Evolutionary conservation across 2,888 invertebrate species (phyloP), one percentile per base, ranked within the genome.

Genomic region (Brachyptera risi): DNA sequence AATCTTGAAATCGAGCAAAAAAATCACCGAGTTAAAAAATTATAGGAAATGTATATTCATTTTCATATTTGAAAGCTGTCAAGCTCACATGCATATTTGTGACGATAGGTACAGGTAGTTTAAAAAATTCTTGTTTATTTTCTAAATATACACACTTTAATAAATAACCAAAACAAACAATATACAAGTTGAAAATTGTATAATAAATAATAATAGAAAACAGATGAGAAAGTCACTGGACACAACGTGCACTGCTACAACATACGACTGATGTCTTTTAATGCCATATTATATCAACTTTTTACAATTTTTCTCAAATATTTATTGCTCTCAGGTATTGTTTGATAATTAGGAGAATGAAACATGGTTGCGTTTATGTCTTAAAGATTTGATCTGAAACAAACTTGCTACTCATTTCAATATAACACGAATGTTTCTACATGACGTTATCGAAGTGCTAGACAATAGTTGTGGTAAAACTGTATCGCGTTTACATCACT

Each of bases 111-210:
- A n/a, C n/a, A n/a, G n/a, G n/a, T n/a, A n/a, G n/a, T n/a, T n/a
- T n/a, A n/a, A n/a, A n/a, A n/a, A n/a, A n/a, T n/a, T n/a, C n/a
- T n/a, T n/a, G n/a, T n/a, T n/a, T 51, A 7, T 3, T 31, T 63
- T 63, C 62, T 67, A 67, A 67, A 67, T 66, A 66, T 65, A 65
- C 66, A 67, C 67, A 66, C 65, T 67, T 67, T 66, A 67, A 67
- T 67, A 66, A 67, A 67, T 66, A 66, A 66, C 65, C 66, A 66
- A 66, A 67, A 65, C 65, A 66, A 67, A 67, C 65, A 66, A 61
- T 67, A 66, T 65, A 66, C 65, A 62, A 61, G 60, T 63, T 65
- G 65, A 63, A 61, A 62, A 62, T 63, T 56, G 60, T 64, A 57
- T 61, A 58, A 61, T 64, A 63, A 64, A 63, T 62, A 64, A 51